Percentiles rank a stretch among this genome's conserved stretches.
Evolutionary conservation across 2,888 invertebrate species (phyloP).

Genomic region (Acronicta leporina): DNA sequence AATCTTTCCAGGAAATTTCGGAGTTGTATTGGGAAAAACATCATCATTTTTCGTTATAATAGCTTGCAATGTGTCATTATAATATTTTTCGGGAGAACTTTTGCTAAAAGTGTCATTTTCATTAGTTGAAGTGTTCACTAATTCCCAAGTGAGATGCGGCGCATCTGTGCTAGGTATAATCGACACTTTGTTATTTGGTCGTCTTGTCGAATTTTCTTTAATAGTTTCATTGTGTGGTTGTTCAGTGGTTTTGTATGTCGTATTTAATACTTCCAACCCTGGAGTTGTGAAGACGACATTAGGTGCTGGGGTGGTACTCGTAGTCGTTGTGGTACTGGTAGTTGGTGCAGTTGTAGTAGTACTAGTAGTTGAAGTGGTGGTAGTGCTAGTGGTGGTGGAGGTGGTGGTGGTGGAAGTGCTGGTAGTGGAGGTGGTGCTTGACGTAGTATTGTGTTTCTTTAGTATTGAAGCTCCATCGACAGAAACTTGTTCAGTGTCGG

Average conservation of each 20-base stretch:
- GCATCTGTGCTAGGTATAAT: conserved; percentile 80
- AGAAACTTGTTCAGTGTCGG: conserved; percentile 79
- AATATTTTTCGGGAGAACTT: conserved; percentile 86
- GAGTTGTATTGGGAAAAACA: conserved; percentile 80
- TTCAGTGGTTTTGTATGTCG: conserved; percentile 50
- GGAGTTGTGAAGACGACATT: conserved; percentile 49
- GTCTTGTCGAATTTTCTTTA: conserved; percentile 78
- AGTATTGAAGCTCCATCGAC: conserved; percentile 84
- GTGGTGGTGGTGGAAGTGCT: conserved; percentile 37
- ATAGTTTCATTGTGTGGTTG: conserved; percentile 51
- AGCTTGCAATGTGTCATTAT: conserved; percentile 90
- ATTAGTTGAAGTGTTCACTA: conserved; percentile 87
- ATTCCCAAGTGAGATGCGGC: conserved; percentile 88
- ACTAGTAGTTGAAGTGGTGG: conserved; percentile 38
- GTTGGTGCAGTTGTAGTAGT: conserved; percentile 38
- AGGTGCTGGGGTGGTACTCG: conserved; percentile 5
- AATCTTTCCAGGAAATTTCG: conserved; percentile 80
- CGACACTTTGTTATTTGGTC: conserved; percentile 85
- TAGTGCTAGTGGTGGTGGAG: conserved; percentile 16
- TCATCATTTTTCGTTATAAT: conserved; percentile 90
- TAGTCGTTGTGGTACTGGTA: conserved; percentile 44
- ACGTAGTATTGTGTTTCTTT: conserved; percentile 73
- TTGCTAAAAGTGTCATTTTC: conserved; percentile 78
- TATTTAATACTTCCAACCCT: conserved; percentile 41
- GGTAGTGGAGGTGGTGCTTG: conserved; percentile 54